phyloP scores from a whole-genome alignment of 92 coral and sea anemone genomes.

The Parazoanthus atlanticus region DNA sequence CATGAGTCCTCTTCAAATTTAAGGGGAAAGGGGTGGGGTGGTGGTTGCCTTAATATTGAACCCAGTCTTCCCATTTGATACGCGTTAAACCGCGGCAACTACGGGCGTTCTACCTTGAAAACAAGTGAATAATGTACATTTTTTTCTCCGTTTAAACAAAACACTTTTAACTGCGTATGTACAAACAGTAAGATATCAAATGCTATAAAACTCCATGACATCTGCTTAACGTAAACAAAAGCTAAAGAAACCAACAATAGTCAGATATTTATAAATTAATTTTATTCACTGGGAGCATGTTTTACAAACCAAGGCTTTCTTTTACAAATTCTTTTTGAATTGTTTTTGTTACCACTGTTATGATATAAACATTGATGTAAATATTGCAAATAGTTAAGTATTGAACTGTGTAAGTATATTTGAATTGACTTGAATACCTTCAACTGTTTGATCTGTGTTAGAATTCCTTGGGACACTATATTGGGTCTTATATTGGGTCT shows the following conservation, averaged over 20 bases:
- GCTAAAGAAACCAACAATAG: not conserved
- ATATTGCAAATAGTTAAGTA: no score
- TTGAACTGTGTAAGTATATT: no score
- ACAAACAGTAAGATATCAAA: conserved; percentile 4
- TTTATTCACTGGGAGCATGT: not conserved
- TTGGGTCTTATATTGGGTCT: no score
- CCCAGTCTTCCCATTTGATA: conserved; percentile 6
- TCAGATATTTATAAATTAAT: not conserved
- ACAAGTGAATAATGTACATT: not conserved
- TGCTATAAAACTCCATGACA: not conserved
- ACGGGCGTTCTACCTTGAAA: not conserved
- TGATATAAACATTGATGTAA: no score
- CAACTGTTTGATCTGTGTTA: no score
- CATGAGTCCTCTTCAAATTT: not conserved
- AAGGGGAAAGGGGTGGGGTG: conserved; percentile 4
- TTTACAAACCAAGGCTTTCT: conserved; percentile 6
- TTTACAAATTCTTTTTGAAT: conserved; percentile 1
- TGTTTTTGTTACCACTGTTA: no score
- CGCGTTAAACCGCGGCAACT: not conserved
- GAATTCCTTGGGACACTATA: no score
- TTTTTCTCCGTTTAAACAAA: not conserved
- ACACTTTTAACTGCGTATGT: conserved; percentile 10
- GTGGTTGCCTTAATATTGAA: conserved; percentile 7
- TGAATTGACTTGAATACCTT: no score
- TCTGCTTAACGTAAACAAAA: not conserved